Base-by-base conservation (phyloP, 2,888 invertebrate species). In the Leptogaster cylindrica region DNA sequence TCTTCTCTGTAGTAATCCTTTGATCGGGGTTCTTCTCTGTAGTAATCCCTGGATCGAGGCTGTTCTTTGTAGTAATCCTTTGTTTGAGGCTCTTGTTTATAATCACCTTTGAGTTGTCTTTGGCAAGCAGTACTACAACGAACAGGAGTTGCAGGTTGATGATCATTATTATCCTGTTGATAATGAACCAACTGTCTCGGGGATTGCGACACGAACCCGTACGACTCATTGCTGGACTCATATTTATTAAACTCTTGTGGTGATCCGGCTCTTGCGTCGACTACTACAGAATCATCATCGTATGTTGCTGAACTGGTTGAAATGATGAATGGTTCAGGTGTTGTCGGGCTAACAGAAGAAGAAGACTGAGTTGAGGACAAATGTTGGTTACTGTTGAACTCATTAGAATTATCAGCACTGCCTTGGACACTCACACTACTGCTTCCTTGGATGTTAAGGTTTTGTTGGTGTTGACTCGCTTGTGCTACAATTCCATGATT, bases 241-340 rank as follows among this genome's bases (percentile, higher is more conserved):
- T 16, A 23, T 4, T 27, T 20, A n/a, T 8, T 10, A 14, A 14
- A 16, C 8, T 25, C 23, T 4, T 58, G 8, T 28, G 7, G 7
- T 61, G 18, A 31, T 20, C 68, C 72, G 2, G 72, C 68, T 7
- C 70, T 70, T 1, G 73, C 72, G 63, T 73, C 72, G 20, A 73
- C 61, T 10, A 73, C 68, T 0, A 73, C 63, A 28, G 69, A 58
- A 58, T 72, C 71, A 14, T 72, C 72, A 48, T 67, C 72, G 63
- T 66, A 16, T 70, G 65, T 2, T 20, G 31, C 12, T 4, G 50
- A 27, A 61, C 70, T 58, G 58, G 71, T 63, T 68, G 71, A 25
- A 70, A 65, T 16, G 61, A 66, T 10, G 63, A 68, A 46, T 14
- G 66, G 68, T 44, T 65, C 51, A 66, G 71, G 31, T 66, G 70